A percentile compares a stretch with the other conserved stretches of the same genome.
Evolutionary conservation across 2,797 vertebrate genomes (phyloP).

Genomic region (Rallus crepitans): DNA sequence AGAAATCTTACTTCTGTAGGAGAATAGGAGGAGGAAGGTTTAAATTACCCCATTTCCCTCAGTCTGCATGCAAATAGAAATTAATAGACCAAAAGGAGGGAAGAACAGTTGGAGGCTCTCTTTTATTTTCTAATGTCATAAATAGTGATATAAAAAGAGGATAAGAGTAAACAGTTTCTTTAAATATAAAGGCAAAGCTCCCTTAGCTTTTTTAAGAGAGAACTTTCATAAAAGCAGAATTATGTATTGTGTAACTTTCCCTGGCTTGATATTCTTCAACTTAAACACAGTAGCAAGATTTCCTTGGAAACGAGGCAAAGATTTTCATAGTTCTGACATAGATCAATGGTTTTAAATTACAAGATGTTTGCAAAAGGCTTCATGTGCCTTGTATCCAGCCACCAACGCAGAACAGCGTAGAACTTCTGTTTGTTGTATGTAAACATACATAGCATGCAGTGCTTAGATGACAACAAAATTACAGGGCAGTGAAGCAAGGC

Average conservation of each 20-base stretch:
- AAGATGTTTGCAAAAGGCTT: not conserved
- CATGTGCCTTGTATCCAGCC: not conserved
- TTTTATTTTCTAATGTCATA: not conserved
- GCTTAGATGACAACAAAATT: not conserved
- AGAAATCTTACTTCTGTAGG: not conserved
- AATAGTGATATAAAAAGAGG: not conserved
- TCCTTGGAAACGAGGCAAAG: not conserved
- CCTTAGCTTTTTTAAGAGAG: not conserved
- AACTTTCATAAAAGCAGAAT: not conserved
- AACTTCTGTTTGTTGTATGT: not conserved
- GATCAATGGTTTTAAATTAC: not conserved
- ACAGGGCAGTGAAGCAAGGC: not conserved
- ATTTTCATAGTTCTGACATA: not conserved
- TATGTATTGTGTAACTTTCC: not conserved
- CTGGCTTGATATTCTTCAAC: not conserved
- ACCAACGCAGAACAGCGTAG: not conserved
- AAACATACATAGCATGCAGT: not conserved
- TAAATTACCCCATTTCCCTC: not conserved
- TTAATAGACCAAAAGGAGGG: not conserved
- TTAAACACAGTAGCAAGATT: not conserved
- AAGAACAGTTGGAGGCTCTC: not conserved
- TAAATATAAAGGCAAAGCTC: not conserved
- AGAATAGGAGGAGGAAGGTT: not conserved
- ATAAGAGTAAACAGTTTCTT: not conserved
- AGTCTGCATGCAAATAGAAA: not conserved